phyloP scores from a whole-genome alignment of 2,888 invertebrate genomes.

The Coremacera marginata region DNA sequence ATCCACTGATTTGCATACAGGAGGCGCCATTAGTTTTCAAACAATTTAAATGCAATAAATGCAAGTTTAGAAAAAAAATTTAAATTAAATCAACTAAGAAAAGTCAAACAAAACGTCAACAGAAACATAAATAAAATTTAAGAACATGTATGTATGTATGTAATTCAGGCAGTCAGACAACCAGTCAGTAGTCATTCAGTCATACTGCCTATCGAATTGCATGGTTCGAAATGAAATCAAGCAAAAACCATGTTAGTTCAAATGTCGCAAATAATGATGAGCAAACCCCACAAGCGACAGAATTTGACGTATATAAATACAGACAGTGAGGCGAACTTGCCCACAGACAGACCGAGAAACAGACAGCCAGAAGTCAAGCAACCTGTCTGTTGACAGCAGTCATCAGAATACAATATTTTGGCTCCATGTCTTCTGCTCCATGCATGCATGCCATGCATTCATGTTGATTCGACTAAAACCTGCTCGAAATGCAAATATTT shows the following conservation, averaged over 20 bases:
- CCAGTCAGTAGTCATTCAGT: conserved; percentile 3
- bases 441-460: too few relatives aligned
- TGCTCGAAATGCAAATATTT: too few relatives aligned
- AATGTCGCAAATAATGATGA: background rate
- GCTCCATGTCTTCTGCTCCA: too few relatives aligned
- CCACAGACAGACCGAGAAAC: background rate
- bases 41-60: background rate
- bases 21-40: background rate
- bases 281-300: background rate
- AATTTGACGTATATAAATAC: background rate
- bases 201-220: background rate
- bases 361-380: conserved; percentile 6
- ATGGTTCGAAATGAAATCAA: background rate
- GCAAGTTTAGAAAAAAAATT: background rate
- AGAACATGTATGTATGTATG: background rate
- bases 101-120: background rate
- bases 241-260: background rate
- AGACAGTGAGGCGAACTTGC: background rate
- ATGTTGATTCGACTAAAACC: too few relatives aligned
- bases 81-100: background rate
- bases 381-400: background rate
- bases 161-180: background rate
- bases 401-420: too few relatives aligned
- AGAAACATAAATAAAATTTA: background rate
- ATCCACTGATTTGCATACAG: background rate